Conservation (phyloP, 2,113 vertebrate genomes). For the Podiceps cristatus region DNA sequence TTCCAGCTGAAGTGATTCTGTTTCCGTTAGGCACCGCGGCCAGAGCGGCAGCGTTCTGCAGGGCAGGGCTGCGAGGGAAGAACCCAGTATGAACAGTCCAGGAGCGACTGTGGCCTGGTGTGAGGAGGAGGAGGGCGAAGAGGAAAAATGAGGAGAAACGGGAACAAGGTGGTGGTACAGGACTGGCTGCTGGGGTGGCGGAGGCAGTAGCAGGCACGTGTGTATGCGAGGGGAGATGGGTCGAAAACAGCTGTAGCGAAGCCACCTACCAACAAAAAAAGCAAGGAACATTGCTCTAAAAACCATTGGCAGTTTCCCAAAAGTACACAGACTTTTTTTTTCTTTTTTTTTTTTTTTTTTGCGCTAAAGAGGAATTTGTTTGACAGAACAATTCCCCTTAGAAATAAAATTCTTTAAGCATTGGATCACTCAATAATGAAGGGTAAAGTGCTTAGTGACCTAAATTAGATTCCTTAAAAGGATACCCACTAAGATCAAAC, state of each 20-base stretch:
- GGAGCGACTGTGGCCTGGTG: accelerated
- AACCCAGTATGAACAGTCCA: accelerated
- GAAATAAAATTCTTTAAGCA: background rate
- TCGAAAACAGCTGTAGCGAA: background rate
- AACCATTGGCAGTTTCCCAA: background rate
- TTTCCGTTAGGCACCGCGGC: no score
- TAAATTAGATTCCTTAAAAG: background rate
- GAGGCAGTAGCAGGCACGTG: background rate
- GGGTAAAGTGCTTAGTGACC: background rate
- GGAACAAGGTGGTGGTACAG: background rate
- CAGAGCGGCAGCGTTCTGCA: background rate
- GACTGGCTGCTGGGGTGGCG: background rate
- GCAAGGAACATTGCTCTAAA: background rate
- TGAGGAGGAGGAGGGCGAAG: background rate
- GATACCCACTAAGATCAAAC: background rate
- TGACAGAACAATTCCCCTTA: background rate
- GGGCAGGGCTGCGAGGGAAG: background rate
- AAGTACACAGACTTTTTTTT: background rate
- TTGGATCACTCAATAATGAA: background rate
- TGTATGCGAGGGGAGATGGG: background rate
- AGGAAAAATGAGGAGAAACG: background rate
- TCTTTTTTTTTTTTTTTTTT: background rate
- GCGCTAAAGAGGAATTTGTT: background rate
- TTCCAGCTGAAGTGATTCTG: no score
- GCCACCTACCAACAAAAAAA: background rate